phyloP scores from a whole-genome alignment of 2,888 invertebrate species.

The Drosophila sordidapex region DNA sequence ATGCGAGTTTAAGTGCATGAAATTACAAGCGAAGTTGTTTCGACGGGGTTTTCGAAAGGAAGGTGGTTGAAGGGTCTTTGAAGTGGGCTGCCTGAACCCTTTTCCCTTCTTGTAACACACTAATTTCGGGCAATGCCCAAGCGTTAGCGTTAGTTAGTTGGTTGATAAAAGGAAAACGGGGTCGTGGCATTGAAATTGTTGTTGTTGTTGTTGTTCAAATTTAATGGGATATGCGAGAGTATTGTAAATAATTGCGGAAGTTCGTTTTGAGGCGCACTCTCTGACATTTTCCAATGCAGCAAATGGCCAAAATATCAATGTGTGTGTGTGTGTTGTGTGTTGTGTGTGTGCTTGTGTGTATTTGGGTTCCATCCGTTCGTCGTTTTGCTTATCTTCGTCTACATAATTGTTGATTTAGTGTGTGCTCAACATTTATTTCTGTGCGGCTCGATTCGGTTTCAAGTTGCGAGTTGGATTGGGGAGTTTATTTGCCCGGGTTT shows the following conservation, averaged over 20 bases:
- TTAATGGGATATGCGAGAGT: conserved; percentile 66
- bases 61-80: conserved; percentile 3
- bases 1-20: conserved; percentile 77
- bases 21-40: conserved; percentile 60
- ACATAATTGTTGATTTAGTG: conserved; percentile 80
- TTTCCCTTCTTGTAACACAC: conserved; percentile 38
- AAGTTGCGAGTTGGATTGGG: background rate
- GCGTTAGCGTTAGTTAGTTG: background rate
- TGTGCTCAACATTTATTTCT: conserved; percentile 71
- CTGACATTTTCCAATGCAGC: conserved; percentile 53
- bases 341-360: background rate
- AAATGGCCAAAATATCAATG: background rate
- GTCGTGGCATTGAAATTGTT: conserved; percentile 35
- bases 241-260: conserved; percentile 81
- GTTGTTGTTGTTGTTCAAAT: conserved; percentile 32
- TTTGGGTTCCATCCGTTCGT: conserved; percentile 9
- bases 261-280: conserved; percentile 54
- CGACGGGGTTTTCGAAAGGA: conserved; percentile 6
- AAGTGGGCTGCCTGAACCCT: conserved; percentile 37
- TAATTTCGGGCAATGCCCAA: conserved; percentile 30
- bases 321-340: background rate
- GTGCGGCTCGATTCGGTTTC: conserved; percentile 28
- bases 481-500: conserved; percentile 49
- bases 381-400: conserved; percentile 65
- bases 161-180: conserved; percentile 22